phyloP scores from a whole-genome alignment of 2,888 invertebrate genomes.

The Synergus laeviventris region DNA sequence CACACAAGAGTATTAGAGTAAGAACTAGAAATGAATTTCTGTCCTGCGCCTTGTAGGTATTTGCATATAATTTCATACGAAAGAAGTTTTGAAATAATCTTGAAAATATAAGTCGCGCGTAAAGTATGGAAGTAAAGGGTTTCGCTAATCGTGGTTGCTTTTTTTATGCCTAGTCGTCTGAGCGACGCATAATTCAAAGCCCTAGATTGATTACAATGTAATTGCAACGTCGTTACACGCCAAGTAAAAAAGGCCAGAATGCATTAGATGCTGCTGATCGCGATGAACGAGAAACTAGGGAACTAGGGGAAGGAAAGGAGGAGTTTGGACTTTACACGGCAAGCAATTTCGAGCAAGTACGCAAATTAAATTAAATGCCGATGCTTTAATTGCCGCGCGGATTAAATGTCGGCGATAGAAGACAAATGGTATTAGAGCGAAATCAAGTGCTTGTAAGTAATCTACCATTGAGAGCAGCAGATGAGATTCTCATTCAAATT shows the following conservation, averaged over 20 bases:
- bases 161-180: slow-evolving; percentile 25
- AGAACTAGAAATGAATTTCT: background rate
- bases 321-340: slow-evolving; percentile 29
- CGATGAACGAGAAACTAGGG: slow-evolving; percentile 22
- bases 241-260: slow-evolving; percentile 33
- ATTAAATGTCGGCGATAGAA: slow-evolving; percentile 36
- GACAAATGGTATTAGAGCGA: slow-evolving; percentile 31
- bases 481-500: slow-evolving; percentile 22
- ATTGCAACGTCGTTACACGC: slow-evolving; percentile 61
- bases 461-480: slow-evolving; percentile 4
- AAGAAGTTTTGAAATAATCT: slow-evolving; percentile 1
- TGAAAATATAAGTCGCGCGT: background rate
- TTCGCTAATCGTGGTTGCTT: slow-evolving; percentile 25
- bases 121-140: slow-evolving; percentile 11
- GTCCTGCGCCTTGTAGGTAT: background rate
- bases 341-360: slow-evolving; percentile 37
- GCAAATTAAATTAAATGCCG: slow-evolving; percentile 39
- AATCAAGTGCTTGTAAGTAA: slow-evolving; percentile 11
- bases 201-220: slow-evolving; percentile 60
- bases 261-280: slow-evolving; percentile 12
- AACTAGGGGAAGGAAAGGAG: slow-evolving; percentile 18
- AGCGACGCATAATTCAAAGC: slow-evolving; percentile 44
- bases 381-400: slow-evolving; percentile 37
- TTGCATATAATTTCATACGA: background rate
- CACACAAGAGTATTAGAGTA: no score